phyloP scores from a whole-genome alignment of 2,113 vertebrate genomes.

The Vicugna pacos region DNA sequence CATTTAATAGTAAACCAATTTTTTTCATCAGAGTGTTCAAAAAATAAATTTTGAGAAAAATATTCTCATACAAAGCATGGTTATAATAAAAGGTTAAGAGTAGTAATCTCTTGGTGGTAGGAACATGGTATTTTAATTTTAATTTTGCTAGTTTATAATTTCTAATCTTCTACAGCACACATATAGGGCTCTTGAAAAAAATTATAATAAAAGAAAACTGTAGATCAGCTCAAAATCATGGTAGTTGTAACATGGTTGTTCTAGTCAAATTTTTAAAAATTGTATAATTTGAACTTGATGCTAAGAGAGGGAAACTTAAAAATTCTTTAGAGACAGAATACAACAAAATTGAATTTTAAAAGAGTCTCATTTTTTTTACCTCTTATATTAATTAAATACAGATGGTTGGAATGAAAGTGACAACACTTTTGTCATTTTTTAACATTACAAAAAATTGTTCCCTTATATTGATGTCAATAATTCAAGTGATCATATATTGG shows the following conservation, averaged over 20 bases:
- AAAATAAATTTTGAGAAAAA: conserved; percentile 8
- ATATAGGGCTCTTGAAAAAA: background rate
- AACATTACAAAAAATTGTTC: background rate
- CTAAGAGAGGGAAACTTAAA: background rate
- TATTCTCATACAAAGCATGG: background rate
- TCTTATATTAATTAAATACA: conserved; percentile 7
- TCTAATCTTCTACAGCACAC: background rate
- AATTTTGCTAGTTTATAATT: conserved; percentile 12
- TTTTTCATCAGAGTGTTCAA: background rate
- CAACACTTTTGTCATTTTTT: conserved; percentile 19
- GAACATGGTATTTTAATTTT: background rate
- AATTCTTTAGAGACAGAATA: background rate
- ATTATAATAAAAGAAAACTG: background rate
- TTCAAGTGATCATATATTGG: background rate
- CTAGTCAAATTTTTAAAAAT: background rate
- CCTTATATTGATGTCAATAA: background rate
- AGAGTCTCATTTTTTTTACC: background rate
- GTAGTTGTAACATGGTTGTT: background rate
- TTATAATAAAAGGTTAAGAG: background rate
- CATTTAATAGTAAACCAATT: background rate
- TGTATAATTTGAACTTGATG: background rate
- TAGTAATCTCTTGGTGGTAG: background rate
- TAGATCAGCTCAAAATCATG: background rate
- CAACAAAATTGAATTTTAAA: background rate
- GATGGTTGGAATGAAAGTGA: background rate